Conservation (phyloP, 1,140 invertebrate species). For the Holotrichia oblita region DNA sequence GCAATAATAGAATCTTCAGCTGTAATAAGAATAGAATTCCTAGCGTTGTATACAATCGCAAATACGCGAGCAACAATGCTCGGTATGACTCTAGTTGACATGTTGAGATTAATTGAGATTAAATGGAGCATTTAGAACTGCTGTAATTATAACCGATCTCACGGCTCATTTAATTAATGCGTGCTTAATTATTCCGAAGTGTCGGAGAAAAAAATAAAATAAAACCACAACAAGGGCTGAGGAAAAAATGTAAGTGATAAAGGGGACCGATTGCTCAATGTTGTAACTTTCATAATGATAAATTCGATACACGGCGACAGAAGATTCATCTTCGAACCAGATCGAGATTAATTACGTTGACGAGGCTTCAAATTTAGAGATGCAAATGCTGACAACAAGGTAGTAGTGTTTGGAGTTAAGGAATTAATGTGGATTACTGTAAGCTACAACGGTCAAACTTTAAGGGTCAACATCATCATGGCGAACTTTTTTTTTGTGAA, state of each 20-base stretch:
- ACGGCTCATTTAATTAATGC: slow-evolving; percentile 24
- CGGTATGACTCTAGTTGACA: slow-evolving; percentile 5
- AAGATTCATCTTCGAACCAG: slow-evolving; percentile 1
- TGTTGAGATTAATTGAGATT: slow-evolving; percentile 23
- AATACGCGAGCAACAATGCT: background rate
- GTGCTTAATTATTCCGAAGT: slow-evolving; percentile 28
- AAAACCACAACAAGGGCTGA: background rate
- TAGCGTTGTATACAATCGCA: background rate
- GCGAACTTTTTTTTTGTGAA: too few species aligned
- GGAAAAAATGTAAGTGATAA: background rate
- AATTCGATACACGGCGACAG: slow-evolving; percentile 10
- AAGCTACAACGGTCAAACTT: too few species aligned
- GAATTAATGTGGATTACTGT: too few species aligned
- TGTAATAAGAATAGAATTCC: too few species aligned
- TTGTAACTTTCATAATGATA: slow-evolving; percentile 18
- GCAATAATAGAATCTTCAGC: too few species aligned
- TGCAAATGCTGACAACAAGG: background rate
- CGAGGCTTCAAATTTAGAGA: background rate
- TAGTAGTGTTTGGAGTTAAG: too few species aligned
- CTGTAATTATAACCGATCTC: slow-evolving; percentile 13
- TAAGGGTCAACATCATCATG: too few species aligned
- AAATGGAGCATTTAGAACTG: background rate
- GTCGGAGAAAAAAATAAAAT: background rate
- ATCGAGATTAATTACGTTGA: slow-evolving; percentile 4
- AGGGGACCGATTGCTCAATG: background rate